These are phyloP conservation scores for Daboia siamensis DNA, from an alignment of 2,113 vertebrate genomes.

Conservation along the genomic window DNA sequence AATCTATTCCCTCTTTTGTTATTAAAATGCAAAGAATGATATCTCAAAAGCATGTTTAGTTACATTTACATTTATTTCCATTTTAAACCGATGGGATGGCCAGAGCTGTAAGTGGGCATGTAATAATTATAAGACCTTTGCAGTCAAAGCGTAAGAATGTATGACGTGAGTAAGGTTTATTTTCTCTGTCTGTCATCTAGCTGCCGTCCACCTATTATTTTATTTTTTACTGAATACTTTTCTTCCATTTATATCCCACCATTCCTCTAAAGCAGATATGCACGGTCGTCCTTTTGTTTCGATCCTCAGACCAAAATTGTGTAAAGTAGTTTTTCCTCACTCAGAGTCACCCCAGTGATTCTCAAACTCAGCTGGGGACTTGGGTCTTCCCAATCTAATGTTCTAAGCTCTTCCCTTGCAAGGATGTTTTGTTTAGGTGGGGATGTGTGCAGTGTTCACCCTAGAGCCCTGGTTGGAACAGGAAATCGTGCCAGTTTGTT, in stretches of 20 bases:
- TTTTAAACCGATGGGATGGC: neutral
- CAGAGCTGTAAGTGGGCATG: neutral
- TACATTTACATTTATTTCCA: neutral
- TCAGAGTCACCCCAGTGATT: no score
- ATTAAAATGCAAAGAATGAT: neutral
- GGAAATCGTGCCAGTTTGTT: neutral
- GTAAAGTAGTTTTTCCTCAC: no score
- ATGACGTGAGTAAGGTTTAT: no score
- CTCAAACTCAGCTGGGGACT: no score
- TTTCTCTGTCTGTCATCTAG: no score
- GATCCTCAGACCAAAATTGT: no score
- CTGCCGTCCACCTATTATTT: neutral
- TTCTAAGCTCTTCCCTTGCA: no score
- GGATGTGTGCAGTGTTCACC: neutral
- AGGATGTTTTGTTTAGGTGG: neutral
- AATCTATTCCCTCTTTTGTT: neutral
- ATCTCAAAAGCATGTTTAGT: neutral
- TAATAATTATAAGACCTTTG: neutral
- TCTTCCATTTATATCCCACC: no score
- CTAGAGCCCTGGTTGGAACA: neutral
- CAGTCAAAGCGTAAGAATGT: neutral
- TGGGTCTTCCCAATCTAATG: no score
- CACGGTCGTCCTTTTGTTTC: no score
- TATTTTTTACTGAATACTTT: neutral
- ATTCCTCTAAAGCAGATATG: no score